Percentiles rank a stretch among this genome's conserved stretches.
phyloP scores from a whole-genome alignment of 2,797 vertebrate species.

The Chrysocyon brachyurus region DNA sequence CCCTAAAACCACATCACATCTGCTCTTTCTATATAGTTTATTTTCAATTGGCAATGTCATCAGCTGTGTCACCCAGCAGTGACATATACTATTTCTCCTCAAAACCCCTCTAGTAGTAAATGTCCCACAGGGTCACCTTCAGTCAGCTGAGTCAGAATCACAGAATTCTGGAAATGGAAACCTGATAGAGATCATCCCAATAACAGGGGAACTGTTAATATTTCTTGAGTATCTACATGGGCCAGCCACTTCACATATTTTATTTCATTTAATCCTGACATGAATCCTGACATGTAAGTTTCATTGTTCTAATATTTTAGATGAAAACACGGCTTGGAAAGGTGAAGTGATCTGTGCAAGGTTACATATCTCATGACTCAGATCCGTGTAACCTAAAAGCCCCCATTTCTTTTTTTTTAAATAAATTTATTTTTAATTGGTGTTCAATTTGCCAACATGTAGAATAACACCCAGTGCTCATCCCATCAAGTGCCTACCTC shows the following conservation, averaged over 20 bases:
- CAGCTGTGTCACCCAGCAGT: conserved; percentile 27
- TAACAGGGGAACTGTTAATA: not conserved
- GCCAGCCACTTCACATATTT: not conserved
- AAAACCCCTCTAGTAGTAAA: conserved; percentile 62
- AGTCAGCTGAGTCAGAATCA: conserved; percentile 38
- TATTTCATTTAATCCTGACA: conserved; percentile 1
- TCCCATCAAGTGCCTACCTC: too few species aligned
- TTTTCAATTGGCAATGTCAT: conserved; percentile 47
- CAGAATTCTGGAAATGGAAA: conserved; percentile 34
- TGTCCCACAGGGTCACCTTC: conserved; percentile 60
- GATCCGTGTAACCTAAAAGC: not conserved
- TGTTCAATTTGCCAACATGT: too few species aligned
- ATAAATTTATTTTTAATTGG: too few species aligned
- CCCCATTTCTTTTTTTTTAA: not conserved
- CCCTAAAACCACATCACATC: conserved; percentile 22
- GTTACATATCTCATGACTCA: not conserved
- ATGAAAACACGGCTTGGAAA: conserved; percentile 5
- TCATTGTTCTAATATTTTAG: not conserved
- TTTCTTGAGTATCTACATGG: not conserved
- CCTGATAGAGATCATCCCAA: conserved; percentile 37
- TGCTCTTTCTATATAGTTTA: not conserved
- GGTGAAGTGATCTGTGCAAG: not conserved
- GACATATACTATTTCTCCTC: not conserved
- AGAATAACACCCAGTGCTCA: too few species aligned
- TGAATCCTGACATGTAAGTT: not conserved